phyloP scores from a whole-genome alignment of 2,888 invertebrate genomes.

The Tiphia femorata region DNA sequence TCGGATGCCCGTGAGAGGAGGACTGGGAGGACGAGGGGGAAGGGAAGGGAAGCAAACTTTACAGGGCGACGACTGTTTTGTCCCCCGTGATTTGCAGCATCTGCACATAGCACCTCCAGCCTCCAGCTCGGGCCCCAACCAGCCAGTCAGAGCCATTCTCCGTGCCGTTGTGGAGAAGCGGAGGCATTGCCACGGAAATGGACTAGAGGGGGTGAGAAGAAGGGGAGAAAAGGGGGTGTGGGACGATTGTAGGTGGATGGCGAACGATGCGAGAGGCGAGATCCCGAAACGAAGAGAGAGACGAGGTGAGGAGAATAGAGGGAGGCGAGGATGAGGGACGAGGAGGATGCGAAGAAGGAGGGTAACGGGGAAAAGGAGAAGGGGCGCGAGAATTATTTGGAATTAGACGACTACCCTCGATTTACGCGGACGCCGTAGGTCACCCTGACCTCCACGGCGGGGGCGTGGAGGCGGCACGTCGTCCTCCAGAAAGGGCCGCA shows the following conservation, averaged over 20 bases:
- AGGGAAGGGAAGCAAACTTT: conserved; percentile 55
- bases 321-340: neutral
- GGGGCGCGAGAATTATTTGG: conserved; percentile 53
- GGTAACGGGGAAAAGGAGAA: neutral
- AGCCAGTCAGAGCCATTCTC: conserved; percentile 27
- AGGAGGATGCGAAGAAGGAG: neutral
- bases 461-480: conserved; percentile 17
- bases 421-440: conserved; percentile 44
- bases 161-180: conserved; percentile 25
- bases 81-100: conserved; percentile 66
- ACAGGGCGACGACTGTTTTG: conserved; percentile 62
- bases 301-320: neutral
- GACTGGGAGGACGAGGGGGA: no score
- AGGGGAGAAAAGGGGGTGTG: neutral
- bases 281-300: neutral
- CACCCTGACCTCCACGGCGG: conserved; percentile 26
- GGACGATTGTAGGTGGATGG: neutral
- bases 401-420: conserved; percentile 51
- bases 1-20: no score
- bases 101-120: conserved; percentile 60
- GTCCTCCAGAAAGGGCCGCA: conserved; percentile 17
- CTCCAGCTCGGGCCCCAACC: conserved; percentile 26
- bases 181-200: conserved; percentile 26
- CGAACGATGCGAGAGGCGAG: no score
- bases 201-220: no score